Percentiles rank a stretch among this genome's conserved stretches.
phyloP scores from a whole-genome alignment of 2,797 vertebrate genomes.

The Borostomias antarcticus region DNA sequence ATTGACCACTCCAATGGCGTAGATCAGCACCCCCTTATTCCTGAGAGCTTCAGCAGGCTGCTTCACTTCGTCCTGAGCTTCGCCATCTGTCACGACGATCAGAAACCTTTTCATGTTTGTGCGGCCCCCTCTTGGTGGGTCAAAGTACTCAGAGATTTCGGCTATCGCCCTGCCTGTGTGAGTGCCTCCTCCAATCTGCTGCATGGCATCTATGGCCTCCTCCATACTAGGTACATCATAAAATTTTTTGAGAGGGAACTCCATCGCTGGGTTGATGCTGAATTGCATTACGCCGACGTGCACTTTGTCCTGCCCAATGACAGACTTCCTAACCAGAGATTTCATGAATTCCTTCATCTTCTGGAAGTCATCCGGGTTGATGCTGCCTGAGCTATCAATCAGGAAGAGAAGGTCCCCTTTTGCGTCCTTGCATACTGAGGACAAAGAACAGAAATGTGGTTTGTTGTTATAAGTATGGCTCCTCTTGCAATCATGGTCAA shows the following conservation, averaged over 20 bases:
- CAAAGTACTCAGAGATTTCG: constrained; percentile 50
- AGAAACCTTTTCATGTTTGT: constrained; percentile 72
- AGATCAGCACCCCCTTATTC: constrained; percentile 72
- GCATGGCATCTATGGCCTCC: constrained; percentile 53
- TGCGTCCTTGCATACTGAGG: constrained; percentile 75
- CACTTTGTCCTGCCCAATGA: constrained; percentile 70
- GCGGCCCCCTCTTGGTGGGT: constrained; percentile 55
- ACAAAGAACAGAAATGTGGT: constrained; percentile 24
- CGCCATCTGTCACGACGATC: constrained; percentile 83
- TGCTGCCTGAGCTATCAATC: constrained; percentile 80
- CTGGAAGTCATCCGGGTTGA: constrained; percentile 58
- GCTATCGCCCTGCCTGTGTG: constrained; percentile 76
- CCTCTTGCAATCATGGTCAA: background rate
- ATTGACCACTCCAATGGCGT: constrained; percentile 77
- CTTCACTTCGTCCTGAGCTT: constrained; percentile 75
- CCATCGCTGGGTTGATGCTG: constrained; percentile 51
- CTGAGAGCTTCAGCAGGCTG: constrained; percentile 71
- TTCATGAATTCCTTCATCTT: constrained; percentile 79
- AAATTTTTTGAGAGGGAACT: constrained; percentile 73
- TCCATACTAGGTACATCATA: constrained; percentile 50
- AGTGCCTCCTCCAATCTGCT: constrained; percentile 59
- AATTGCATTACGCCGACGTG: constrained; percentile 83
- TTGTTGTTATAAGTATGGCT: background rate
- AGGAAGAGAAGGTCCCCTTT: constrained; percentile 80
- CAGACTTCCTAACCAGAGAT: constrained; percentile 67